These are phyloP conservation scores for Parasteatoda lunata DNA, from an alignment of 2,888 invertebrate species.

Conservation along the genomic window DNA sequence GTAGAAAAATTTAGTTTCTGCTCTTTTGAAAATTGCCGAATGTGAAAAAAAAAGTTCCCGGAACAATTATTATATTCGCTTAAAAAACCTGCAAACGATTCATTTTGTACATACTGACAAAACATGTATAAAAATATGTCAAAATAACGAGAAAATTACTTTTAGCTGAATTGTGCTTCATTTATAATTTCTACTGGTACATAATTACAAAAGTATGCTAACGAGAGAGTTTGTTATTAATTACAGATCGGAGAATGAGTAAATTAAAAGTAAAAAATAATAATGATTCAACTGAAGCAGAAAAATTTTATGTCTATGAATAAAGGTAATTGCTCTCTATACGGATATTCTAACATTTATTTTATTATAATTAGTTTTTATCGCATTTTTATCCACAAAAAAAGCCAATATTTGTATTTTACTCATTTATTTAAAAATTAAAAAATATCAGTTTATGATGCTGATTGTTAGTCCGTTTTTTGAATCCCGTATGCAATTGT, in stretches of 20 bases:
- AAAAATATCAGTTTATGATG: too few relatives aligned
- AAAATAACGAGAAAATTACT: conserved; percentile 16
- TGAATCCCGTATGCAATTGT: too few relatives aligned
- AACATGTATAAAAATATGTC: not conserved
- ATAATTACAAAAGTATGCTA: conserved; percentile 5
- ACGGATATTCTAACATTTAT: too few relatives aligned
- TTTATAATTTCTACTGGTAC: conserved; percentile 3
- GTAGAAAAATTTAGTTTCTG: conserved; percentile 40
- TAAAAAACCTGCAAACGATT: conserved; percentile 26
- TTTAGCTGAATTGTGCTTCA: not conserved
- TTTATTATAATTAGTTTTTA: too few relatives aligned
- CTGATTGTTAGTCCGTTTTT: too few relatives aligned
- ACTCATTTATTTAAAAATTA: too few relatives aligned
- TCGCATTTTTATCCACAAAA: too few relatives aligned
- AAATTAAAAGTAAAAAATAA: conserved; percentile 9
- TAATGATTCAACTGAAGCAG: too few relatives aligned
- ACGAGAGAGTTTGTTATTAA: conserved; percentile 16
- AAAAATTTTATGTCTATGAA: too few relatives aligned
- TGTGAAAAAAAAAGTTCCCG: conserved; percentile 14
- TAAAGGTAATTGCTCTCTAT: too few relatives aligned
- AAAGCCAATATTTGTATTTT: too few relatives aligned
- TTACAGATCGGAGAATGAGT: conserved; percentile 8
- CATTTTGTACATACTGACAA: conserved; percentile 31
- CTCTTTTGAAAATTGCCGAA: conserved; percentile 21
- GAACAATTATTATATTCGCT: conserved; percentile 46